phyloP scores from a whole-genome alignment of 1,140 invertebrate genomes.

The Drosophila kohkoa region DNA sequence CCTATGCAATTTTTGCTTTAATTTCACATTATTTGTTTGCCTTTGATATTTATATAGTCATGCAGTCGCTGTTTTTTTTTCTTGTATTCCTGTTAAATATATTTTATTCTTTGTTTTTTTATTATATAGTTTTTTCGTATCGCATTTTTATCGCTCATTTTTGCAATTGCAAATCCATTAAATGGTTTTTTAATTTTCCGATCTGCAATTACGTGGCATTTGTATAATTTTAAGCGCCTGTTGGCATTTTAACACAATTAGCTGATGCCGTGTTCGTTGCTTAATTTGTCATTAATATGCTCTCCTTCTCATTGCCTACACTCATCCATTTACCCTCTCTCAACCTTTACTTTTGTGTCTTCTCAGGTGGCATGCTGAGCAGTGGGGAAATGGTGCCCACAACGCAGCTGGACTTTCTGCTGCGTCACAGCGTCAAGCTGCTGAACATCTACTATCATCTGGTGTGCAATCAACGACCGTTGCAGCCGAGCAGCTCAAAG shows the following conservation, averaged over 20 bases:
- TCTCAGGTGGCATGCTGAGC: conserved; percentile 60
- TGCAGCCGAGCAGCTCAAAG: conserved; percentile 47
- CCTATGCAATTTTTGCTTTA: conserved; percentile 76
- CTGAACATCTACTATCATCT: conserved; percentile 91
- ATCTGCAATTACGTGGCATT: conserved; percentile 63
- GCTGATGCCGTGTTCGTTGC: conserved; percentile 26
- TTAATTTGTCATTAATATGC: conserved; percentile 77
- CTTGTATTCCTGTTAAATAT: background rate
- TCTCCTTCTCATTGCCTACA: background rate
- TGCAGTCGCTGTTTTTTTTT: conserved; percentile 3
- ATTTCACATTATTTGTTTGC: conserved; percentile 68
- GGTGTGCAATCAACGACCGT: conserved; percentile 87
- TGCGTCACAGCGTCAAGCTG: conserved; percentile 88
- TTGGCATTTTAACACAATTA: conserved; percentile 72
- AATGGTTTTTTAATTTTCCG: conserved; percentile 73
- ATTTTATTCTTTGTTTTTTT: conserved; percentile 6
- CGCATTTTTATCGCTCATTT: conserved; percentile 30
- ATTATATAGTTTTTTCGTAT: conserved; percentile 19
- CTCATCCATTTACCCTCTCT: background rate
- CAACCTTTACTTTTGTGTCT: too few species aligned
- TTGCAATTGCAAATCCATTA: conserved; percentile 67
- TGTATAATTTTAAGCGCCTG: conserved; percentile 68
- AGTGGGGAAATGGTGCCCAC: conserved; percentile 33
- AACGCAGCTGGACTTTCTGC: conserved; percentile 82
- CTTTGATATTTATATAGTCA: conserved; percentile 40